Conservation (phyloP, 2,797 vertebrate species). For the Dicrostonyx torquatus region DNA sequence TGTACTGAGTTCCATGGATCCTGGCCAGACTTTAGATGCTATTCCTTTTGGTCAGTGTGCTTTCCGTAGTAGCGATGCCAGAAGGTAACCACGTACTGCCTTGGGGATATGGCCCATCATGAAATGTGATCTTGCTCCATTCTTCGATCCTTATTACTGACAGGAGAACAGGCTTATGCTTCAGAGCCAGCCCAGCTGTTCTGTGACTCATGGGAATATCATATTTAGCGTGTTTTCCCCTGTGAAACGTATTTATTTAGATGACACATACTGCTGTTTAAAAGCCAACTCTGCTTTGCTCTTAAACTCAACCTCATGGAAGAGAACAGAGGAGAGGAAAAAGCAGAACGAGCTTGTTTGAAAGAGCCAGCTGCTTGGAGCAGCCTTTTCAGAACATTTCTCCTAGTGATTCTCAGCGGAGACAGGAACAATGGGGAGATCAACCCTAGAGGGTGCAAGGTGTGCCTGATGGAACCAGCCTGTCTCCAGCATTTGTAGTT, state of each 20-base stretch:
- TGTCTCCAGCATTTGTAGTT: not conserved
- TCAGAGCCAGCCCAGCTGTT: slow-evolving; percentile 82
- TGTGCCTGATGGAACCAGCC: not conserved
- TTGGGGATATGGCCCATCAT: slow-evolving; percentile 60
- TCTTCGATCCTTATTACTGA: slow-evolving; percentile 72
- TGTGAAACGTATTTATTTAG: slow-evolving; percentile 80
- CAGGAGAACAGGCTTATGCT: slow-evolving; percentile 60
- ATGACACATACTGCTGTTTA: slow-evolving; percentile 72
- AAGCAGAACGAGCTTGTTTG: slow-evolving; percentile 71
- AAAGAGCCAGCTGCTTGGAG: slow-evolving; percentile 69
- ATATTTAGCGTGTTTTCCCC: slow-evolving; percentile 76
- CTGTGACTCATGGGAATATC: slow-evolving; percentile 77
- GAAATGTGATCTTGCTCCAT: slow-evolving; percentile 76
- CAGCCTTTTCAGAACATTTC: slow-evolving; percentile 18
- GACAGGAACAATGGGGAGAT: slow-evolving; percentile 41
- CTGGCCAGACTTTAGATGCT: slow-evolving; percentile 53
- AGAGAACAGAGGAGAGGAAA: slow-evolving; percentile 19
- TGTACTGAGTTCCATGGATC: slow-evolving; percentile 55
- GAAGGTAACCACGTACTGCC: slow-evolving; percentile 77
- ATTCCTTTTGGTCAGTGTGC: slow-evolving; percentile 29
- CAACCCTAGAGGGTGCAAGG: not conserved
- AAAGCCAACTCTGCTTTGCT: slow-evolving; percentile 76
- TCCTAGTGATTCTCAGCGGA: slow-evolving; percentile 38
- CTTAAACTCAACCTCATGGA: slow-evolving; percentile 74
- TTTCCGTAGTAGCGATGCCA: slow-evolving; percentile 25